Base-by-base conservation (phyloP, 2,797 vertebrate species). In the Eupleurogrammus muticus region DNA sequence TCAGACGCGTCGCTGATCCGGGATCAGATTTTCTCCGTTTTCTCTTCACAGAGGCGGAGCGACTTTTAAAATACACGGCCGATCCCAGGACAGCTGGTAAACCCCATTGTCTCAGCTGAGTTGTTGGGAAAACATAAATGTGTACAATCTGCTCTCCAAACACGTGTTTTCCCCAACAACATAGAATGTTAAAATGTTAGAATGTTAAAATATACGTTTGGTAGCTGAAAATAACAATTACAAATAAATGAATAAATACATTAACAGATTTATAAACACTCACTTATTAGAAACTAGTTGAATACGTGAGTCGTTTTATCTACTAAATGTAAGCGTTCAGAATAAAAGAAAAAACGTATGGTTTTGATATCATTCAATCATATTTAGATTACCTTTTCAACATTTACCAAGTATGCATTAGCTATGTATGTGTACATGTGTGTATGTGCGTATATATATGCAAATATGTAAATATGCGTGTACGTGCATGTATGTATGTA, bases 31-130 rank as follows among this genome's bases (percentile, higher is more conserved):
- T 58, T 20, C 5, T n/a, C 9, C 0, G 0, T 5, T 1, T 5
- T 5, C 2, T 11, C 5, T 3, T 0, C 0, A 6, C 2, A 0
- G 1, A 21, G 5, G 32, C 12, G 0, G 1, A 0, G 0, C 5
- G 16, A 28, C 2, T 42, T 16, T n/a, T n/a, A 32, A 24, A 13
- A 3, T 42, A 10, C 0, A 35, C 2, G 61, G 1, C 76, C 1
- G 80, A 85, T 70, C 55, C 16, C 20, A 58, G 4, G 24, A 47
- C 70, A 5, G 49, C 0, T 11, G 5, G 52, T 36, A 14, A 9
- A 2, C n/a, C 10, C 14, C 7, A 13, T 63, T 23, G 23, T 68
- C 62, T 20, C 32, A 32, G 32, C 10, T n/a, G 55, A 17, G 0
- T 9, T 1, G 12, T 20, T 36, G 2, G 8, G 17, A 35, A 20